Evolutionary conservation across 2,888 invertebrate genomes (phyloP).

Genomic region (Aphodius granarius): DNA sequence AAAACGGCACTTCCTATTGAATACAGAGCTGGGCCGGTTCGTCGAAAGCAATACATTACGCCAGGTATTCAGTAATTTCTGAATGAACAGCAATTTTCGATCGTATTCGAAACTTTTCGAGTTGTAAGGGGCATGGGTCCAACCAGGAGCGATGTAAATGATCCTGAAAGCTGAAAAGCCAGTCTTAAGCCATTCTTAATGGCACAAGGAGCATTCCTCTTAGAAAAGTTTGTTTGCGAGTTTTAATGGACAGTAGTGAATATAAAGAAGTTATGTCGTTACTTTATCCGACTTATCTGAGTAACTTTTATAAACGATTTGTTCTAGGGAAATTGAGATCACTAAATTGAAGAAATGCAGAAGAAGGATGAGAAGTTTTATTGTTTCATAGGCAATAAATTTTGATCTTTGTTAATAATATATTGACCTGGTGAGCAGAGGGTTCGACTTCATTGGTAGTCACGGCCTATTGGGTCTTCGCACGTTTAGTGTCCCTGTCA

Average conservation of each 20-base stretch:
- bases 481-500: too few species aligned
- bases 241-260: not conserved
- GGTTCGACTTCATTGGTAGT: too few species aligned
- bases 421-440: too few species aligned
- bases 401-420: too few species aligned
- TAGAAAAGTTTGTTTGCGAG: not conserved
- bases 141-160: not conserved
- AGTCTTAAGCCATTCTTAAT: not conserved
- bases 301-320: not conserved
- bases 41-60: not conserved
- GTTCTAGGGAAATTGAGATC: too few species aligned
- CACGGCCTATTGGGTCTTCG: too few species aligned
- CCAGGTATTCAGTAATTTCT: not conserved
- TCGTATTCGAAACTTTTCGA: not conserved
- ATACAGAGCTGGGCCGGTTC: not conserved
- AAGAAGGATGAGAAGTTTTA: too few species aligned
- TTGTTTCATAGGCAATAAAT: too few species aligned
- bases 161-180: not conserved
- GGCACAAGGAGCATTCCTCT: not conserved
- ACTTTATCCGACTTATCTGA: not conserved
- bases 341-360: too few species aligned
- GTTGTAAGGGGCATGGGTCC: not conserved
- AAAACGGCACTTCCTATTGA: not conserved
- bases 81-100: not conserved
- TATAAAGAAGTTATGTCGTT: not conserved